Evolutionary conservation across 2,113 vertebrate species (phyloP), one percentile per base, ranked within the genome.

Genomic region (Trematomus loennbergii): DNA sequence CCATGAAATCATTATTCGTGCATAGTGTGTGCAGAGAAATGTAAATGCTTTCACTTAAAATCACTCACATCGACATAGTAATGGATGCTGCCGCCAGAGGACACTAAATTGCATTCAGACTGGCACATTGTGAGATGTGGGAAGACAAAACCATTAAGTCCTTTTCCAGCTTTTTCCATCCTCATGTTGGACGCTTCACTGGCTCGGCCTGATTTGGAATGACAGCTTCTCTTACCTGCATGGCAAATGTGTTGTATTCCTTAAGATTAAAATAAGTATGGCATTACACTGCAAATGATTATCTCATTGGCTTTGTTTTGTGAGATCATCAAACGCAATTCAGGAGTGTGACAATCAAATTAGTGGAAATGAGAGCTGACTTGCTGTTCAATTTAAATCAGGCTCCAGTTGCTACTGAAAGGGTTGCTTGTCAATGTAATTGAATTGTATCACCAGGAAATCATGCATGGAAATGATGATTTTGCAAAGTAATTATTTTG

Each of bases 261-360:
- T 69, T 76, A 68, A 86, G 75, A 87, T 83, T 86, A 72, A 82
- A 89, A 71, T 84, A 89, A 91, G 87, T 76, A 61, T 66, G 74
- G 68, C 74, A 66, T 82, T 78, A 72, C 72, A 68, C 74, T 75
- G 79, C 50, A 49, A 91, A 87, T 90, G 79, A 92, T 89, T 86
- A 88, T 90, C 89, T 72, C 80, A 84, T 81, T 79, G 89, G 63
- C 60, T 89, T 90, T 83, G 88, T 93, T 93, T 89, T 78, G 74
- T 84, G 83, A 65, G 78, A 92, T 91, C 77, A 88, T 93, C 90
- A 88, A 89, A 90, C 16, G 76, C 85, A 93, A 94, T 91, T 86
- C 87, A 86, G 36, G 61, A 88, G 90, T 77, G 89, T 92, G 89
- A 90, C 91, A 93, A 93, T 93, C 90, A 93, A 88, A 92, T 93